Evolutionary conservation across 2,113 vertebrate genomes (phyloP), one percentile per base, ranked within the genome.

Genomic region (Calidris pygmaea): DNA sequence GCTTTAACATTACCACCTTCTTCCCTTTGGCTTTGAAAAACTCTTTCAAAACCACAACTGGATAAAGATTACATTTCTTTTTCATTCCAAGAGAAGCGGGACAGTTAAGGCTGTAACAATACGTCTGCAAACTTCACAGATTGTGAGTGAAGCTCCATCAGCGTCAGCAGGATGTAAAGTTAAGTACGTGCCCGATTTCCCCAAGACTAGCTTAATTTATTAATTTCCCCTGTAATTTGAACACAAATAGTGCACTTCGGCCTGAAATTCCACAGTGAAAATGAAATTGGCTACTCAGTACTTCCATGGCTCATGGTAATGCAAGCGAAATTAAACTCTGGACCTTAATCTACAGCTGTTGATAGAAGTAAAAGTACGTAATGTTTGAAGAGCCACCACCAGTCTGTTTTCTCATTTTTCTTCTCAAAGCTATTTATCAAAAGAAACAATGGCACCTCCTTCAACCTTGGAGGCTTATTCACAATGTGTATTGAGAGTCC

Each of bases 91-190:
- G 47, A 50, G 8, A 75, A 94, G 66, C 8, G 27, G 58, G 48
- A 48, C 60, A 68, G 27, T n/a, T 53, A 48, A 78, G 32, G 29
- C 77, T 63, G 29, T 55, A 95, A 43, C 55, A 66, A 43, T 10
- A 63, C 1, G 32, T 0, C 0, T 20, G 7, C 34, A 65, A 76
- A 67, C 26, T 53, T 19, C 11, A 3, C 10, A 41, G 9, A 14
- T 10, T 71, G 18, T 19, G 58, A 87, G 47, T 24, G 71, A 82
- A 86, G 29, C 84, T 79, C 55, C 85, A 86, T 15, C 73, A 66
- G 1, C 0, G 0, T 26, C 86, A 76, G 62, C 34, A 73, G 45
- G 37, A 68, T 17, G 4, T 41, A 27, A 87, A 87, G 41, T 15
- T 29, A 32, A 34, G 56, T 8, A 67, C 0, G 0, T n/a, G n/a